These are phyloP conservation scores for Tylochromis polylepis DNA, from an alignment of 2,113 vertebrate species.

Conservation along the genomic window DNA sequence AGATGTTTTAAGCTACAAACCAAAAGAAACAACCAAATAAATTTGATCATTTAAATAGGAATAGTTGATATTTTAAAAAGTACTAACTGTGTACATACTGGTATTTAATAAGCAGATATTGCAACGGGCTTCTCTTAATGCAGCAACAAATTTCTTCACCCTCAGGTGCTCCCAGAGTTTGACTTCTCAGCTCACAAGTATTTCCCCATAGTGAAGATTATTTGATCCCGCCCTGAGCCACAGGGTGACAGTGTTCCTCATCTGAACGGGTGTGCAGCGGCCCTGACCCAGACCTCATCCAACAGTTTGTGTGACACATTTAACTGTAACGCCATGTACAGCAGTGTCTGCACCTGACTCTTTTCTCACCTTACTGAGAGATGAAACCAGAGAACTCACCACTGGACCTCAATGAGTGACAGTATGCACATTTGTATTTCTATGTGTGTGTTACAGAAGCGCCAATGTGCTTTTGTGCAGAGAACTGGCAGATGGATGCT, in stretches of 20 bases:
- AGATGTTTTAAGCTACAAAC: background rate
- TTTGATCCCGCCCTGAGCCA: slow-evolving; percentile 68
- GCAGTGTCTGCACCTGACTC: background rate
- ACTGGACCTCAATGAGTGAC: slow-evolving; percentile 22
- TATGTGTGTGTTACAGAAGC: background rate
- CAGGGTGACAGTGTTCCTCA: background rate
- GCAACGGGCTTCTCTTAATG: background rate
- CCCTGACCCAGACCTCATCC: background rate
- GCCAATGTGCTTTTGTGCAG: background rate
- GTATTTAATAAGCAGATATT: background rate
- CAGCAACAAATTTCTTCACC: background rate
- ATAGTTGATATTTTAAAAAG: background rate
- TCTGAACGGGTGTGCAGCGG: background rate
- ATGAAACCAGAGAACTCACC: slow-evolving; percentile 2
- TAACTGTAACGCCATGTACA: background rate
- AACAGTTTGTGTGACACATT: background rate
- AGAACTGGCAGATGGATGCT: background rate
- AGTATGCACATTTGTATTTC: background rate
- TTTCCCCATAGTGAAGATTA: slow-evolving; percentile 96
- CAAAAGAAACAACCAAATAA: background rate
- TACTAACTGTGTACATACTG: background rate
- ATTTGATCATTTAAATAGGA: background rate
- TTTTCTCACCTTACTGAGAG: background rate
- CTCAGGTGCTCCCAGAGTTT: slow-evolving; percentile 90
- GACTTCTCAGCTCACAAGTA: slow-evolving; percentile 98